Evolutionary conservation across 2,888 invertebrate genomes (phyloP), one percentile per base, ranked within the genome.

Genomic region (Mayetiola destructor): DNA sequence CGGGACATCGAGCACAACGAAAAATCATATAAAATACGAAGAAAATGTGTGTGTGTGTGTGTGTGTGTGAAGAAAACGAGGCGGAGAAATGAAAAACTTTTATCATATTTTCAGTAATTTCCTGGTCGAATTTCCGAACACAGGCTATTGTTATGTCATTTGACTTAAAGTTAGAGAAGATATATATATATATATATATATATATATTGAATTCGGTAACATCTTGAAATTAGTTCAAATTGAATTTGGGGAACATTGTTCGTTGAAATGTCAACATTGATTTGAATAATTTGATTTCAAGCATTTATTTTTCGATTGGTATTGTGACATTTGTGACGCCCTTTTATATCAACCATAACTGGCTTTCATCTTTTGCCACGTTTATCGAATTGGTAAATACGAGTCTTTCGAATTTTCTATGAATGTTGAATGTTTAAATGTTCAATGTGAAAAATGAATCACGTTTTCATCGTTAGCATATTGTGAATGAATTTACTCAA

Each of bases 171-270:
- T 48, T 48, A 48, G 48, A 48, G 27, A 48, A n/a, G n/a, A n/a
- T n/a, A n/a, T n/a, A n/a, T n/a, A n/a, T n/a, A n/a, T n/a, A n/a
- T n/a, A n/a, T n/a, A n/a, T n/a, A n/a, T n/a, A n/a, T n/a, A n/a
- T n/a, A n/a, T n/a, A n/a, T n/a, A n/a, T 23, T 48, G 48, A 48
- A 48, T 48, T 48, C 27, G 48, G 48, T 48, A 48, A 48, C 48
- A 48, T 48, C 48, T 48, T 48, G 48, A 48, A n/a, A 48, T 48
- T 48, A 48, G 27, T 48, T 48, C 27, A 48, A 48, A 48, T 48
- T 48, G 48, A 48, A 48, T 48, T 48, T 48, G 48, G 48, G n/a
- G 27, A 48, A 48, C 48, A 48, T 27, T 48, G 48, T 48, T 23
- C 48, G 48, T n/a, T n/a, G 48, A 23, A 48, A 48, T 27, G 48